Evolutionary conservation across 2,888 invertebrate species (phyloP).

Genomic region (Drosophila macrospina): DNA sequence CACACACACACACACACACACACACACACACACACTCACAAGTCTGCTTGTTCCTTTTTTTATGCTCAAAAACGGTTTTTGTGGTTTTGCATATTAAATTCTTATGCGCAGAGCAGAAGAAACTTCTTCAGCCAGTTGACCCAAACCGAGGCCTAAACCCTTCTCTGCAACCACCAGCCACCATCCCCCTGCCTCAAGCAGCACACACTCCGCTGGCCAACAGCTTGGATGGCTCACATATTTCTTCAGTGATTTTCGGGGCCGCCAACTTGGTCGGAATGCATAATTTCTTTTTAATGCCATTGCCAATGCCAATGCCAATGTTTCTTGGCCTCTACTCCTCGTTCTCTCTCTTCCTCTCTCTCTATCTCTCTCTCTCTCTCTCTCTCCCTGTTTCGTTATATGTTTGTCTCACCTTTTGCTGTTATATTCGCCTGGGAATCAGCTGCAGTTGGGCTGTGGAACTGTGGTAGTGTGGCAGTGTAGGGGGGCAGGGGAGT

Average conservation of each 20-base stretch:
- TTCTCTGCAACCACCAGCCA: no score
- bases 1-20: neutral
- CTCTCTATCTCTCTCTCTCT: neutral
- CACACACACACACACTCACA: constrained; percentile 8
- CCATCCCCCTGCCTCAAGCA: constrained; percentile 6
- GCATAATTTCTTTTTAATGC: constrained; percentile 82
- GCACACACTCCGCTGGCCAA: neutral
- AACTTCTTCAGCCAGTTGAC: constrained; percentile 19
- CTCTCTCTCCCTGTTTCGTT: neutral
- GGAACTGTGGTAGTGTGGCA: no score
- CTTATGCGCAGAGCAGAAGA: constrained; percentile 63
- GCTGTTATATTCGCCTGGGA: constrained; percentile 37
- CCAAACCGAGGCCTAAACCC: constrained; percentile 13
- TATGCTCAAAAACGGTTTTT: constrained; percentile 74
- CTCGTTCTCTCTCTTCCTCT: neutral
- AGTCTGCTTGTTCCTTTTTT: constrained; percentile 60
- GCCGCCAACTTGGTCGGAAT: constrained; percentile 79
- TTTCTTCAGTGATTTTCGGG: constrained; percentile 75
- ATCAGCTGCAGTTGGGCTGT: constrained; percentile 13
- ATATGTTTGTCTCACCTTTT: constrained; percentile 3
- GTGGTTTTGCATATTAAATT: constrained; percentile 83
- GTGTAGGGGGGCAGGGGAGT: neutral
- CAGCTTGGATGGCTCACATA: constrained; percentile 56
- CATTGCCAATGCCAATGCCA: constrained; percentile 53
- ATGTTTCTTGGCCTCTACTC: constrained; percentile 14